A percentile compares a stretch with the other conserved stretches of the same genome.
phyloP scores from a whole-genome alignment of 30 jellyfish, hydroid and myxozoan species.

The Thelohanellus kitauei region DNA sequence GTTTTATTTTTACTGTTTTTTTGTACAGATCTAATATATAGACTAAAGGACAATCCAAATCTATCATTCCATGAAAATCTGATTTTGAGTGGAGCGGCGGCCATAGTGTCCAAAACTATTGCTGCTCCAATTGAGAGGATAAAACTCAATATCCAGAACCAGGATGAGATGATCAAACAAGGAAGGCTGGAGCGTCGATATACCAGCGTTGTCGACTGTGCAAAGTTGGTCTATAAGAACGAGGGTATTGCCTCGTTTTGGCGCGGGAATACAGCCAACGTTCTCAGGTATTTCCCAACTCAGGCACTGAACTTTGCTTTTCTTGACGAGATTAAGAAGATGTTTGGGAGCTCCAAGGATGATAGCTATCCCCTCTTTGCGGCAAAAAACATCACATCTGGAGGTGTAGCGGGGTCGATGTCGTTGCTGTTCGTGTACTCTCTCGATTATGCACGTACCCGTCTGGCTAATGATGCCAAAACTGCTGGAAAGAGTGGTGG shows the following conservation, averaged over 20 bases:
- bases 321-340: constrained; percentile 41
- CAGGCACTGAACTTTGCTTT: constrained; percentile 92
- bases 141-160: constrained; percentile 47
- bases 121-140: constrained; percentile 90
- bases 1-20: too few species aligned
- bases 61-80: constrained; percentile 53
- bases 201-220: constrained; percentile 79
- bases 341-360: constrained; percentile 17
- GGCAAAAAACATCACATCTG: constrained; percentile 62
- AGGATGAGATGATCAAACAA: constrained; percentile 61
- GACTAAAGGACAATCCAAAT: background rate
- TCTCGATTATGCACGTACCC: constrained; percentile 75
- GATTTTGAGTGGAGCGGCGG: constrained; percentile 91
- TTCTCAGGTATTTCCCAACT: constrained; percentile 79
- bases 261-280: constrained; percentile 88
- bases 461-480: constrained; percentile 83
- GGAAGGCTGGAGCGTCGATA: constrained; percentile 62
- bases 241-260: constrained; percentile 73
- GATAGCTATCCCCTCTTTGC: constrained; percentile 22
- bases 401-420: constrained; percentile 95
- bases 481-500: constrained; percentile 39
- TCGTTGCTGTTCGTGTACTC: constrained; percentile 83
- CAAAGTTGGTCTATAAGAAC: constrained; percentile 20
- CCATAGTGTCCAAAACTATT: constrained; percentile 59
- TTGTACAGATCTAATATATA: too few species aligned